These are phyloP conservation scores for Vipera latastei DNA, from an alignment of 2,797 vertebrate species.

Conservation along the genomic window DNA sequence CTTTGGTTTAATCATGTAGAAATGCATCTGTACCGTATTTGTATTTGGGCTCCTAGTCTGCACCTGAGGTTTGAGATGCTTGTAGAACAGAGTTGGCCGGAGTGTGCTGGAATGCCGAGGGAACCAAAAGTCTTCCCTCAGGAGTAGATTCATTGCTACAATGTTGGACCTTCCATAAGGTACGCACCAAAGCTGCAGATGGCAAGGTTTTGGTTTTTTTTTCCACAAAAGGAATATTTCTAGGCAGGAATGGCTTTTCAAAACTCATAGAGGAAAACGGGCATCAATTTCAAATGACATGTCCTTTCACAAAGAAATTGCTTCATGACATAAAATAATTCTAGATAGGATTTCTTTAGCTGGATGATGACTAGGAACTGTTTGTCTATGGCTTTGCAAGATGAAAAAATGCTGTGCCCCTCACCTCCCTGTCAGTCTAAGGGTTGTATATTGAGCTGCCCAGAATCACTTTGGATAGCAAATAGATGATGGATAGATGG, in stretches of 20 bases:
- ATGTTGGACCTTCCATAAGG: neutral
- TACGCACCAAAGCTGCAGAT: neutral
- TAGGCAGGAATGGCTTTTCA: neutral
- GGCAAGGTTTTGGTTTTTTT: too few relatives aligned
- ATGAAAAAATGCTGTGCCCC: neutral
- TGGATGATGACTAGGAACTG: neutral
- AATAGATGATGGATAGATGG: neutral
- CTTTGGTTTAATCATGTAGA: neutral
- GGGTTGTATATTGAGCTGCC: neutral
- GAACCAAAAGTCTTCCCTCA: neutral
- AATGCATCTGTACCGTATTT: neutral
- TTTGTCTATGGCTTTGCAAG: neutral
- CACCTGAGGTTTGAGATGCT: neutral
- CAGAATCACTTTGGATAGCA: neutral
- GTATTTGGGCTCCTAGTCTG: neutral
- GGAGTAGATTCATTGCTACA: neutral
- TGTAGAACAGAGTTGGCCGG: neutral
- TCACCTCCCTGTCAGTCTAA: neutral
- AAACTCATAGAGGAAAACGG: neutral
- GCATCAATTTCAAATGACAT: neutral
- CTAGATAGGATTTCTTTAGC: neutral
- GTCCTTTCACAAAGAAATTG: neutral
- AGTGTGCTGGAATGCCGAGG: neutral
- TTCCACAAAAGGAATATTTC: neutral
- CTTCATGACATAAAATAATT: neutral